Conservation (phyloP, 2,888 invertebrate genomes). For the Machimus rusticus region DNA sequence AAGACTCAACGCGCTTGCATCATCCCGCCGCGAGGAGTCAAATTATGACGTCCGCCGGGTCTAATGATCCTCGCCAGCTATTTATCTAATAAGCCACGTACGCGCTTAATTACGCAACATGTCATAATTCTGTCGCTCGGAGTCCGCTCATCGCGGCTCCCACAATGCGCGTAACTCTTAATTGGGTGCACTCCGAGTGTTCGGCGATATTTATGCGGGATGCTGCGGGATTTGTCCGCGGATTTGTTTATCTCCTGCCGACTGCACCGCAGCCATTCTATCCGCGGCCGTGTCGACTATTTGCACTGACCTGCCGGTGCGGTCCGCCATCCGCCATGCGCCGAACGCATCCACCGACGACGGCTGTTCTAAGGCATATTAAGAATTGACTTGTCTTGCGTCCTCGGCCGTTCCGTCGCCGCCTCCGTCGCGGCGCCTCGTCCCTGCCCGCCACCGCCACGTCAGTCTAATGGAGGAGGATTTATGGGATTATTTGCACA, state of each 20-base stretch:
- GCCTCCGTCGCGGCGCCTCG: neutral
- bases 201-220: slow-evolving; percentile 29
- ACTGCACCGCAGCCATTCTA: slow-evolving; percentile 27
- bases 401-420: neutral
- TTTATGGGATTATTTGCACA: slow-evolving; percentile 47
- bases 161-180: slow-evolving; percentile 41
- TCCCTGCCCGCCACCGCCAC: slow-evolving; percentile 20
- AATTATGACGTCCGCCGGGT: slow-evolving; percentile 21
- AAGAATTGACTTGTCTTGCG: slow-evolving; percentile 34
- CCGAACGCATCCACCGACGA: slow-evolving; percentile 6
- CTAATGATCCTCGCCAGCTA: slow-evolving; percentile 31
- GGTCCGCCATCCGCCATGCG: neutral
- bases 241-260: slow-evolving; percentile 42
- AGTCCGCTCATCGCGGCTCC: slow-evolving; percentile 22
- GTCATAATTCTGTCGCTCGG: slow-evolving; percentile 44
- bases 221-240: slow-evolving; percentile 37
- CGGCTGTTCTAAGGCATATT: slow-evolving; percentile 31
- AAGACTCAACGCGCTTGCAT: neutral
- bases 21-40: slow-evolving; percentile 3
- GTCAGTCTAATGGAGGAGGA: slow-evolving; percentile 43
- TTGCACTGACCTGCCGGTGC: slow-evolving; percentile 20
- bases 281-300: slow-evolving; percentile 1
- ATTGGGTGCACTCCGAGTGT: slow-evolving; percentile 12
- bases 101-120: slow-evolving; percentile 44
- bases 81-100: slow-evolving; percentile 37